Conservation (phyloP, 30 jellyfish, hydroid and myxozoan genomes). For the Haliclystus octoradiatus region DNA sequence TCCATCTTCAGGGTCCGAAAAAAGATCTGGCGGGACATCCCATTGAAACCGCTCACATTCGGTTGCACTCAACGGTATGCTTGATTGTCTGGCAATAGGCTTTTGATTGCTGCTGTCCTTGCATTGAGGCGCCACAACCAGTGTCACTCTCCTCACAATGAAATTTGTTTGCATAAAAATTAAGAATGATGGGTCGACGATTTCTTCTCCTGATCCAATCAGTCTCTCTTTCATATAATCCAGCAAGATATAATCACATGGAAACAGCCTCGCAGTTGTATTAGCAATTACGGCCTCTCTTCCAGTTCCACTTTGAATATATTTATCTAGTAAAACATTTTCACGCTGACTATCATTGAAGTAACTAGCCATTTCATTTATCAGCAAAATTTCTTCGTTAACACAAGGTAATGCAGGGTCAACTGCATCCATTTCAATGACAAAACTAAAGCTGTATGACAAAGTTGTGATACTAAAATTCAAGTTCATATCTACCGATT, state of each 20-base stretch:
- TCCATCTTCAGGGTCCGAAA: not conserved
- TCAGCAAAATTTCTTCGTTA: not conserved
- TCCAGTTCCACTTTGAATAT: not conserved
- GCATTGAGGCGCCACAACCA: not conserved
- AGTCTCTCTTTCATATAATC: not conserved
- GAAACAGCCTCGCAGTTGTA: not conserved
- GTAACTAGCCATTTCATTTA: not conserved
- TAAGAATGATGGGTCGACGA: not conserved
- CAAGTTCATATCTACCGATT: not conserved
- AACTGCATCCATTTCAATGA: too few species aligned
- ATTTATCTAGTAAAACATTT: not conserved
- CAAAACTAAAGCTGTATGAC: not conserved
- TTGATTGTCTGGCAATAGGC: not conserved
- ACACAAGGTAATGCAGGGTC: not conserved
- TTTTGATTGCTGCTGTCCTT: not conserved
- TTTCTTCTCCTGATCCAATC: not conserved
- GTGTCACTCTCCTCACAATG: not conserved
- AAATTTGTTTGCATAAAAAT: not conserved
- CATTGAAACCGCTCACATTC: not conserved
- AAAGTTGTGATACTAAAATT: not conserved
- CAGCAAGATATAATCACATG: not conserved
- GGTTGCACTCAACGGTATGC: not conserved
- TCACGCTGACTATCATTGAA: not conserved
- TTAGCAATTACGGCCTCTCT: not conserved
- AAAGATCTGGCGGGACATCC: not conserved